Evolutionary conservation across 2,113 vertebrate species (phyloP), one percentile per base, ranked within the genome.

Genomic region (Dromiciops gliroides): DNA sequence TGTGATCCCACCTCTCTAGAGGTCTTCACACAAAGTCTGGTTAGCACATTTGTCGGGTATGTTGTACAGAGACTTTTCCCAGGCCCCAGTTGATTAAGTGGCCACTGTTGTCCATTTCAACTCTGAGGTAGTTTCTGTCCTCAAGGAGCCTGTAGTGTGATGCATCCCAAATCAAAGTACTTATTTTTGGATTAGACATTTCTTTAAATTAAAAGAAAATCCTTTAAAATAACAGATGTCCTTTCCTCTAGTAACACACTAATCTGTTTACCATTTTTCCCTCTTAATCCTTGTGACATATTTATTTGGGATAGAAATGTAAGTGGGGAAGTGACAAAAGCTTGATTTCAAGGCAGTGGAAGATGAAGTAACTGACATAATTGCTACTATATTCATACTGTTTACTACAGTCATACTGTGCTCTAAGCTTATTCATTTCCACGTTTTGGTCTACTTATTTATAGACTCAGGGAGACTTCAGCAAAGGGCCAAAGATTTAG

Each of bases 401-500:
- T 44, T 44, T 44, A 83, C n/a, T 83, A 44, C n/a, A 44, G 7
- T 83, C 67, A 83, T 44, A 83, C 37, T 75, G 37, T 75, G 6
- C 16, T 44, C 3, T 44, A 83, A 44, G 19, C 16, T 19, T 44
- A 83, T 44, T 19, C n/a, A 44, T 83, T 83, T 83, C 16, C 2
- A 22, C 16, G 22, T 83, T 83, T 83, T 23, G 19, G n/a, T 44
- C 3, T 44, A 44, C 1, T 83, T 83, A 22, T 23, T 2, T 83
- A 22, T 83, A 83, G 50, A 16, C 37, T 56, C 51, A 52, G 0
- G 12, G n/a, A 31, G 75, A 10, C 47, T 92, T 52, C 91, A 94
- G 24, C 90, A 92, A 93, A 92, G 67, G 51, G 95, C 48, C 92
- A 94, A 50, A 83, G 93, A 75, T 89, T 96, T 95, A 91, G 48